phyloP scores from a whole-genome alignment of 2,888 invertebrate genomes.

The Congeria kusceri region DNA sequence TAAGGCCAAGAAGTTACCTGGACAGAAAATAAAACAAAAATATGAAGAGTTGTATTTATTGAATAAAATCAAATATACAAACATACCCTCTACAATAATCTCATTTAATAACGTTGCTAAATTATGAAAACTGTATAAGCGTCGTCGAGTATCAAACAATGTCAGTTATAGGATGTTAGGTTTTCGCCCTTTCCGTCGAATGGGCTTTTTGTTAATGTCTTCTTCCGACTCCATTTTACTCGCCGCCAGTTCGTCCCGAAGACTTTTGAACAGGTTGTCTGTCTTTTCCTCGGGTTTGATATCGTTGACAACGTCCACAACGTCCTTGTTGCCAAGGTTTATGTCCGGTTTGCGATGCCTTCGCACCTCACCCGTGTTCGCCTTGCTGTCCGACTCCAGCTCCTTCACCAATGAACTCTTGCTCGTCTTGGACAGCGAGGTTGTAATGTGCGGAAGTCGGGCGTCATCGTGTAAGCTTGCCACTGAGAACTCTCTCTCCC shows the following conservation, averaged over 20 bases:
- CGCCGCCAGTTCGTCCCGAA: conserved; percentile 45
- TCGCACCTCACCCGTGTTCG: background rate
- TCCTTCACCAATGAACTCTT: background rate
- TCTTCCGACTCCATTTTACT: conserved; percentile 21
- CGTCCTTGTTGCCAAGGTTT: conserved; percentile 22
- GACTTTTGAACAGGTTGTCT: conserved; percentile 40
- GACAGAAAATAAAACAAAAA: too few species aligned
- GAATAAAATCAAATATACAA: too few species aligned
- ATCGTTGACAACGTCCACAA: conserved; percentile 31
- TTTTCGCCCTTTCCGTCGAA: conserved; percentile 26
- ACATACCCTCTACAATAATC: too few species aligned
- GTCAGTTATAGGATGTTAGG: conserved; percentile 34
- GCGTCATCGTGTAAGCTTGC: conserved; percentile 33
- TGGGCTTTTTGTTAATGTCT: conserved; percentile 36
- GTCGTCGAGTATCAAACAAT: too few species aligned
- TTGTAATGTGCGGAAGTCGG: conserved; percentile 31
- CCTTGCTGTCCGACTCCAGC: conserved; percentile 5
- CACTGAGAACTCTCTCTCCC: conserved; percentile 20
- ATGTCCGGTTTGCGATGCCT: conserved; percentile 18
- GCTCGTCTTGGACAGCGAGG: conserved; percentile 24
- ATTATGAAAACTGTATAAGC: too few species aligned
- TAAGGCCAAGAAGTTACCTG: too few species aligned
- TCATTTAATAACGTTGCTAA: too few species aligned
- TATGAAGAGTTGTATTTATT: too few species aligned
- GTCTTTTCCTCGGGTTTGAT: conserved; percentile 23